Percentiles rank a stretch among this genome's conserved stretches.
These are phyloP conservation scores for Amazona ochrocephala DNA, from an alignment of 2,797 vertebrate species.

Conservation along the genomic window DNA sequence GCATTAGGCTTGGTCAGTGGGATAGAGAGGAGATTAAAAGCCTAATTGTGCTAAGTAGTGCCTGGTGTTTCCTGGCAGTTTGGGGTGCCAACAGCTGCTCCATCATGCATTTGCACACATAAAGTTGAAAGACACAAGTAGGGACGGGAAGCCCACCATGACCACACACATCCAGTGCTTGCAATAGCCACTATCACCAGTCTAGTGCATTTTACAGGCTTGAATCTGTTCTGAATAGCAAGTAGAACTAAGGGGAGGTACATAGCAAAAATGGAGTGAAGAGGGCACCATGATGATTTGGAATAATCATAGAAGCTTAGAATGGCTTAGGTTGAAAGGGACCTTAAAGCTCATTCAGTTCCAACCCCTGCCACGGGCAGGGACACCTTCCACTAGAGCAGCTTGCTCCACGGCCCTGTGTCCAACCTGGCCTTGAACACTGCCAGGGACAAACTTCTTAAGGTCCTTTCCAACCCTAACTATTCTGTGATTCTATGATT, in stretches of 20 bases:
- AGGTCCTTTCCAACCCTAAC: too few species aligned
- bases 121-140: background rate
- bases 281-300: accelerated
- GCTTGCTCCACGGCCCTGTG: too few species aligned
- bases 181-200: background rate
- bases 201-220: background rate
- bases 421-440: too few species aligned
- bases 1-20: background rate
- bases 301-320: background rate
- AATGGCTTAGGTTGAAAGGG: background rate
- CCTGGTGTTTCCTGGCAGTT: background rate
- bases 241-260: background rate
- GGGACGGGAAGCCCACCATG: accelerated
- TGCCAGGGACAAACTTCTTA: background rate
- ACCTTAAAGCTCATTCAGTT: background rate
- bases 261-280: background rate
- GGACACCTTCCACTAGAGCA: background rate
- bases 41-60: background rate
- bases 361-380: background rate
- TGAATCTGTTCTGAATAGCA: background rate
- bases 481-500: too few species aligned
- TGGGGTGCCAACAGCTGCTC: background rate
- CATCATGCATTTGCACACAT: background rate
- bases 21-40: background rate
- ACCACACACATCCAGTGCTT: background rate